Evolutionary conservation across 2,888 invertebrate genomes (phyloP), one percentile per base, ranked within the genome.

Genomic region (Leucoma salicis): DNA sequence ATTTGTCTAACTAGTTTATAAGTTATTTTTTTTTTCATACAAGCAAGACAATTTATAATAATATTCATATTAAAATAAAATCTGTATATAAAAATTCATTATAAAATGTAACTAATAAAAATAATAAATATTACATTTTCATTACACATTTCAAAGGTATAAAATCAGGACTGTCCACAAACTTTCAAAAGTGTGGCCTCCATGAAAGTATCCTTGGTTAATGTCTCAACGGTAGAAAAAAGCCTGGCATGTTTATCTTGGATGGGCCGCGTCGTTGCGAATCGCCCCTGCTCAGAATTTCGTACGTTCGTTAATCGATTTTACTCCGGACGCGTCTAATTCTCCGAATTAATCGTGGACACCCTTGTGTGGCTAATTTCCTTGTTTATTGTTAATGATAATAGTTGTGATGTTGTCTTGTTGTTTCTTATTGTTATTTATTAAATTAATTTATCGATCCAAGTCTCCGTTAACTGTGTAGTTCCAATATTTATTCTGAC

Each of bases 241-340:
- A 84, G 69, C 64, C 76, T 77, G 85, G 83, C 82, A 84, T 89
- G 89, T 89, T 89, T 89, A 89, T 89, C 89, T 88, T 89, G 78
- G 76, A 70, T 66, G 75, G 72, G 79, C 61, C 67, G 69, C 76
- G 59, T 73, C 77, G 68, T 72, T 73, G 82, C 80, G 84, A 84
- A 83, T 85, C 75, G 82, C 58, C 46, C 46, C 77, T 68, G 63
- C 57, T 58, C 67, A 57, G 63, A 70, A 70, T 63, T 70, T 68
- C 67, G 66, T 49, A 42, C 49, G 41, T 42, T 37, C 65, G 74
- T 78, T 86, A 88, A 88, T 89, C 88, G 88, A 88, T 89, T 89
- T 85, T 78, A 78, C 78, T 74, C 66, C 70, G 82, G 85, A 82
- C 77, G 70, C 70, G 81, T 82, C 88, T 83, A 87, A 89, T 89